Conservation (phyloP, 1,140 invertebrate genomes). For the Drosophila pseudoobscura region DNA sequence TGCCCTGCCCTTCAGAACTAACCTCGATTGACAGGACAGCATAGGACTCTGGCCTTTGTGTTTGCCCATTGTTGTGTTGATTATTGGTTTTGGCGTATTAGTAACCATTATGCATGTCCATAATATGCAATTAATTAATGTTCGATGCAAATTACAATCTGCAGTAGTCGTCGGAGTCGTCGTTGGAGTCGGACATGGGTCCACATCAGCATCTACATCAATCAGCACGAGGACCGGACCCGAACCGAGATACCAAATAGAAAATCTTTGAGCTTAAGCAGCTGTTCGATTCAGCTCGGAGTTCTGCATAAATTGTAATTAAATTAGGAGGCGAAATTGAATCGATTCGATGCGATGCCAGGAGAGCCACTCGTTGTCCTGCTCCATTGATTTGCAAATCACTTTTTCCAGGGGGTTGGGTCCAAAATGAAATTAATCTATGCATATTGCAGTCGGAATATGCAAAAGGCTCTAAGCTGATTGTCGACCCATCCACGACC, state of each 20-base stretch:
- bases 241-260: conserved; percentile 33
- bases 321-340: conserved; percentile 46
- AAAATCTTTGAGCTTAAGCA: conserved; percentile 35
- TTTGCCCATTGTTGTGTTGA: conserved; percentile 70
- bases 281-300: conserved; percentile 18
- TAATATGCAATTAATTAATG: conserved; percentile 79
- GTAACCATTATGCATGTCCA: conserved; percentile 37
- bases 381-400: conserved; percentile 47
- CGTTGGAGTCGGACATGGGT: conserved; percentile 8
- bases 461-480: conserved; percentile 42
- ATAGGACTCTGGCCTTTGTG: conserved; percentile 23
- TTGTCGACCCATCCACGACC: conserved; percentile 24
- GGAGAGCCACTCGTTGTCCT: conserved; percentile 14
- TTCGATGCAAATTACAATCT: conserved; percentile 74
- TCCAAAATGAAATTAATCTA: conserved; percentile 37
- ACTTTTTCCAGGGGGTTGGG: conserved; percentile 31
- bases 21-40: conserved; percentile 11
- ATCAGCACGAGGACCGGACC: conserved; percentile 13
- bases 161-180: conserved; percentile 25
- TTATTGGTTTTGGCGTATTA: conserved; percentile 70
- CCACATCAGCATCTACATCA: conserved; percentile 9
- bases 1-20: conserved; percentile 42
- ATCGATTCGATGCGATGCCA: conserved; percentile 19
- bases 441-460: conserved; percentile 40
- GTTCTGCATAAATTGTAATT: conserved; percentile 57